These are phyloP conservation scores for Umimayanthus kanabou DNA, from an alignment of 92 coral and sea anemone species.

Conservation along the genomic window DNA sequence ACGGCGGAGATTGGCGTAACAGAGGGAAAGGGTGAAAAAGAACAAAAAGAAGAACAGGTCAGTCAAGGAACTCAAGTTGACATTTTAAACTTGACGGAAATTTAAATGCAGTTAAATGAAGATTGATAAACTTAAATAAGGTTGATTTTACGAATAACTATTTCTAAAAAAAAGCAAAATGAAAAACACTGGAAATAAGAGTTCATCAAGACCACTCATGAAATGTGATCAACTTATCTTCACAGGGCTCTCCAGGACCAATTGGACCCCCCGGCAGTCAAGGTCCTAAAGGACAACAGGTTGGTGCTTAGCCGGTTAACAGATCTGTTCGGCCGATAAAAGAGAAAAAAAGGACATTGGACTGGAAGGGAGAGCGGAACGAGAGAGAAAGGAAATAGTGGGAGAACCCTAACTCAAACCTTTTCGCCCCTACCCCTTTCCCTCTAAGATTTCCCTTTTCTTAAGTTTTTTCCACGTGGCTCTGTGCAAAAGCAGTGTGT, in stretches of 20 bases:
- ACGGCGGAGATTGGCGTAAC: conserved; percentile 28
- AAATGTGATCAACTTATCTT: neutral
- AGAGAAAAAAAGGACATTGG: no score
- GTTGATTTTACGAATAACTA: no score
- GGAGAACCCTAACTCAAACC: no score
- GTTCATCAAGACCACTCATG: neutral
- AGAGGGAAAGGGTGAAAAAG: conserved; percentile 18
- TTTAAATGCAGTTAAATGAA: no score
- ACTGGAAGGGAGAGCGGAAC: no score
- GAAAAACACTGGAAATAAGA: neutral
- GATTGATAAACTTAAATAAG: no score
- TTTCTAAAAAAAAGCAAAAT: neutral
- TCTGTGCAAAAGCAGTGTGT: no score
- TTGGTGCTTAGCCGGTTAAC: neutral
- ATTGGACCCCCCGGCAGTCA: conserved; percentile 9
- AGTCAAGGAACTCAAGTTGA: neutral
- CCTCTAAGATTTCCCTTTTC: no score
- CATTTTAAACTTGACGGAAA: neutral
- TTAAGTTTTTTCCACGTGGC: no score
- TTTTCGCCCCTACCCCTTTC: no score
- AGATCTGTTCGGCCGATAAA: neutral
- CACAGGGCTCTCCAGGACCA: conserved; percentile 28
- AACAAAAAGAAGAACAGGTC: conserved; percentile 4
- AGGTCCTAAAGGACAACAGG: conserved; percentile 18
- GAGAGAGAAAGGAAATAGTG: no score